Base-by-base conservation (phyloP, 2,797 vertebrate genomes). In the Enteromius anoplus region DNA sequence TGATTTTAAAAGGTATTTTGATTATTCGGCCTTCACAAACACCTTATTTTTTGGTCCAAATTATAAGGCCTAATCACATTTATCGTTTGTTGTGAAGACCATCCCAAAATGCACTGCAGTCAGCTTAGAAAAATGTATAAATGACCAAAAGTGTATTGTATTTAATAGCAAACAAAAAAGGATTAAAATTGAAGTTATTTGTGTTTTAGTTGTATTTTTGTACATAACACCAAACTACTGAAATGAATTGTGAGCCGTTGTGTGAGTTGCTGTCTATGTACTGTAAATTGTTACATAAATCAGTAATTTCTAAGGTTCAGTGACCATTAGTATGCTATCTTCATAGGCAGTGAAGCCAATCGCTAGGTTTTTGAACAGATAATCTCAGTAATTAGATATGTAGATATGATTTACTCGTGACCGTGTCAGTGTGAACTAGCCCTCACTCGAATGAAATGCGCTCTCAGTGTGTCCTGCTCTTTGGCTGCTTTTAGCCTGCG, bases 401-500 rank as follows among this genome's bases (percentile, higher is more conserved):
- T 37, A 51, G 29, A 34, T 12, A 47, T 64, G 21, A 62, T 81
- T 51, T 65, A 21, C 42, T 60, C 68, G 76, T 32, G 42, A 82
- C 47, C 49, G 2, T 37, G 64, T 66, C 69, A 3, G 70, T 34
- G n/a, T 64, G 53, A 40, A 40, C 34, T 82, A 72, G 71, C 10
- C n/a, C 53, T 78, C 12, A 9, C 37, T 73, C 1, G 4, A 78
- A 82, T 78, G 37, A 51, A 62, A 85, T 49, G 42, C 1, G 2
- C 65, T 75, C 23, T 55, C 12, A 1, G 47, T 26, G 42, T 73
- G 62, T 42, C 51, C 80, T 84, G 62, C 71, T 83, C 71, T 84
- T 77, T 75, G 58, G 72, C 73, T 66, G 72, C 66, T 68, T 83
- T 85, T 80, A 81, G 81, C 77, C 85, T 75, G 76, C 40, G 26